Percentiles rank a stretch among this genome's conserved stretches.
Conservation (phyloP, 2,888 invertebrate species). For the Argyresthia albistria region DNA sequence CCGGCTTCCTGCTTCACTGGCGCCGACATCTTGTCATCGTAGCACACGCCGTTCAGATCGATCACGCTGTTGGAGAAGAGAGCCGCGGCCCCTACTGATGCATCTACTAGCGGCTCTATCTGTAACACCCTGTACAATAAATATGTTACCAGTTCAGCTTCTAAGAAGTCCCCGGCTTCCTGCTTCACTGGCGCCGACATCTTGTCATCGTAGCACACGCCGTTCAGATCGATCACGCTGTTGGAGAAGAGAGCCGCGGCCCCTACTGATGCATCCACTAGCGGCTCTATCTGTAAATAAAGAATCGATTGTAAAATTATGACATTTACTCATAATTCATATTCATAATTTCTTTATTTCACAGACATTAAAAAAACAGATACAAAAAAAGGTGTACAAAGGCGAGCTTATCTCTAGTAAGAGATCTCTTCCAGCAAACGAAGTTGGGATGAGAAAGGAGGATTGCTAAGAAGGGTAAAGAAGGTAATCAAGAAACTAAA, state of each 20-base stretch:
- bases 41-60: constrained; percentile 85
- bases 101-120: constrained; percentile 60
- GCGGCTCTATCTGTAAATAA: constrained; percentile 36
- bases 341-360: too few relatives aligned
- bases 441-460: too few relatives aligned
- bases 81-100: constrained; percentile 79
- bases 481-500: too few relatives aligned
- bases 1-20: constrained; percentile 54
- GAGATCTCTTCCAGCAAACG: too few relatives aligned
- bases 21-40: constrained; percentile 79
- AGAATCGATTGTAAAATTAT: too few relatives aligned
- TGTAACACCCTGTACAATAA: constrained; percentile 15
- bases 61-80: constrained; percentile 91
- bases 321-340: too few relatives aligned
- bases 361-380: too few relatives aligned
- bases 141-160: constrained; percentile 25
- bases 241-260: constrained; percentile 88
- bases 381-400: too few relatives aligned
- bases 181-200: constrained; percentile 59
- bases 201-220: constrained; percentile 86
- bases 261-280: constrained; percentile 75
- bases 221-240: constrained; percentile 87
- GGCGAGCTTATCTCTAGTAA: too few relatives aligned
- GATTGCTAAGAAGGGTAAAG: too few relatives aligned
- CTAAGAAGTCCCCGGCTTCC: constrained; percentile 45